Evolutionary conservation across 2,888 invertebrate genomes (phyloP).

Genomic region (Rotaria magnacalcarata): DNA sequence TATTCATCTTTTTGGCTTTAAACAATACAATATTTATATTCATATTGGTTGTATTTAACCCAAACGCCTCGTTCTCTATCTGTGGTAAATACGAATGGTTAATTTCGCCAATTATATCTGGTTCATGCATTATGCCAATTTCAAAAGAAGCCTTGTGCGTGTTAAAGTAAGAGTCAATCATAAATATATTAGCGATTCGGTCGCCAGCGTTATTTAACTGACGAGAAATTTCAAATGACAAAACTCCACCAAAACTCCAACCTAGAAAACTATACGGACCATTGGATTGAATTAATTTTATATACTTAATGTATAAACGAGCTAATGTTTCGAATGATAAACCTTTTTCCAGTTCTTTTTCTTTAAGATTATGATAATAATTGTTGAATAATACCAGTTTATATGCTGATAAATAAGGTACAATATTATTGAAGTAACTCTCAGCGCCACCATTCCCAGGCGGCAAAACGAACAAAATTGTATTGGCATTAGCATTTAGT

Average conservation of each 20-base stretch:
- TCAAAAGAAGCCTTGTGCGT: not conserved
- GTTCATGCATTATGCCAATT: not conserved
- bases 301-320: slow-evolving; percentile 4
- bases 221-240: slow-evolving; percentile 21
- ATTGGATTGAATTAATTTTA: not conserved
- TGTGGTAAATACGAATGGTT: not conserved
- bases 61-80: not conserved
- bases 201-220: slow-evolving; percentile 6
- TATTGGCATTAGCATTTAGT: not conserved
- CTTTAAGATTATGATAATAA: slow-evolving; percentile 20
- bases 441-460: not conserved
- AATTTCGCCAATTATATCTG: not conserved
- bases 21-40: not conserved
- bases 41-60: not conserved
- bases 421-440: slow-evolving; percentile 7
- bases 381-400: slow-evolving; percentile 28
- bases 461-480: slow-evolving; percentile 18
- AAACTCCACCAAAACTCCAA: slow-evolving; percentile 35
- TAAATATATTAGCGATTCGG: not conserved
- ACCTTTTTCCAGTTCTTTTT: not conserved
- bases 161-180: slow-evolving; percentile 22
- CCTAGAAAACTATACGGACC: slow-evolving; percentile 33
- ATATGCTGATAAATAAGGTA: slow-evolving; percentile 2
- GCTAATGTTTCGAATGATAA: not conserved
- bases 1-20: not conserved